These are phyloP conservation scores for Parnassius glacialis DNA, from an alignment of 2,888 invertebrate genomes.

Conservation along the genomic window DNA sequence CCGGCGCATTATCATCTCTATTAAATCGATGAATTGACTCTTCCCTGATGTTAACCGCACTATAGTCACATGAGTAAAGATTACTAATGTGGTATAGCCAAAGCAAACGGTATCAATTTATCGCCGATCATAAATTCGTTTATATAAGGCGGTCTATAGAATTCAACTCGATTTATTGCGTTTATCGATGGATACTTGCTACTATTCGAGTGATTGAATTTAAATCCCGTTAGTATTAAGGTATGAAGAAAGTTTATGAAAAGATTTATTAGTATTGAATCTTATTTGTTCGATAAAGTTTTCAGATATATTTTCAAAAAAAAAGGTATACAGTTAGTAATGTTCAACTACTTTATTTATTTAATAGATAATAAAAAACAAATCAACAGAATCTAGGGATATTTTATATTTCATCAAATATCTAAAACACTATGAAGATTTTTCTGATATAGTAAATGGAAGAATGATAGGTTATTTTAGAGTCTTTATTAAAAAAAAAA, in stretches of 20 bases:
- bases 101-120: slow-evolving; percentile 28
- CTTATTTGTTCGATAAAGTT: too few relatives aligned
- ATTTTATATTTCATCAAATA: too few relatives aligned
- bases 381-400: too few relatives aligned
- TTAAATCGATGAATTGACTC: slow-evolving; percentile 26
- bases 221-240: neutral
- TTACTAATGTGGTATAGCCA: neutral
- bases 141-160: slow-evolving; percentile 10
- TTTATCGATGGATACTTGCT: slow-evolving; percentile 22
- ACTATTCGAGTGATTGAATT: slow-evolving; percentile 10
- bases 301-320: too few relatives aligned
- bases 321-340: too few relatives aligned
- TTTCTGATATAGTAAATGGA: too few relatives aligned
- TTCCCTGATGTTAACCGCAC: slow-evolving; percentile 26
- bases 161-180: slow-evolving; percentile 11
- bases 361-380: too few relatives aligned
- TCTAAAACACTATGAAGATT: too few relatives aligned
- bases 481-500: too few relatives aligned
- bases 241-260: neutral
- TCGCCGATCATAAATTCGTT: slow-evolving; percentile 21
- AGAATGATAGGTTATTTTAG: too few relatives aligned
- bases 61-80: neutral
- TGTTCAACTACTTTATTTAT: too few relatives aligned
- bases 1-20: slow-evolving; percentile 26
- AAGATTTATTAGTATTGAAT: neutral